phyloP scores from a whole-genome alignment of 1,140 invertebrate species.

The Drosophila kepulauana region DNA sequence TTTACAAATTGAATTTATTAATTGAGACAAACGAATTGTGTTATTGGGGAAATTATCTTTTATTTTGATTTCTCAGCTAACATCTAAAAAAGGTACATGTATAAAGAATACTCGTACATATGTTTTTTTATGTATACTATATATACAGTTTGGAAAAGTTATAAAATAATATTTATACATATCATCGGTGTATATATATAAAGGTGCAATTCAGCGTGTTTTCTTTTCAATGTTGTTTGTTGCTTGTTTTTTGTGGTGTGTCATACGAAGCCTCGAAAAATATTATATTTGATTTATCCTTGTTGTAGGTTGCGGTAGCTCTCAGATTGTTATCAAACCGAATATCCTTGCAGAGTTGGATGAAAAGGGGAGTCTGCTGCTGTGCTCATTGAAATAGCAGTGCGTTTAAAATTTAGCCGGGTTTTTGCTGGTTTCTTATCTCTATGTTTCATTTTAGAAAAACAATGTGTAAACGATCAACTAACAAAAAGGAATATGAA shows the following conservation, averaged over 20 bases:
- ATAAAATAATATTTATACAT: slow-evolving; percentile 50
- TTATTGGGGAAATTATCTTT: slow-evolving; percentile 40
- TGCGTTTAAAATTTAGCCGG: too few relatives aligned
- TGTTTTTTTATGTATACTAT: slow-evolving; percentile 21
- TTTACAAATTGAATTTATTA: background rate
- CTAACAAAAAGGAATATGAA: too few relatives aligned
- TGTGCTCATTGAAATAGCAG: too few relatives aligned
- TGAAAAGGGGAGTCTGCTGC: too few relatives aligned
- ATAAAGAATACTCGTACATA: slow-evolving; percentile 55
- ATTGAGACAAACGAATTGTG: background rate
- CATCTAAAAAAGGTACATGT: slow-evolving; percentile 65
- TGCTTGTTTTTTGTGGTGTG: slow-evolving; percentile 10
- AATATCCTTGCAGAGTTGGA: slow-evolving; percentile 1
- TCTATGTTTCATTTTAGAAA: too few relatives aligned
- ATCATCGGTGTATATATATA: slow-evolving; percentile 46
- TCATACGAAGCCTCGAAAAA: slow-evolving; percentile 38
- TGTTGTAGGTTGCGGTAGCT: slow-evolving; percentile 33
- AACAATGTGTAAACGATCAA: too few relatives aligned
- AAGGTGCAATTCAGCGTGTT: slow-evolving; percentile 51
- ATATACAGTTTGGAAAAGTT: slow-evolving; percentile 48
- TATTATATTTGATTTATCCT: slow-evolving; percentile 42
- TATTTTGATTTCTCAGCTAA: slow-evolving; percentile 61
- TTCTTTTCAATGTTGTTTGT: background rate
- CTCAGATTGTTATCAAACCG: background rate
- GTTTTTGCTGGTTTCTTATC: too few relatives aligned